These are phyloP conservation scores for Dendrolimus houi DNA, from an alignment of 2,888 invertebrate species.

Conservation along the genomic window DNA sequence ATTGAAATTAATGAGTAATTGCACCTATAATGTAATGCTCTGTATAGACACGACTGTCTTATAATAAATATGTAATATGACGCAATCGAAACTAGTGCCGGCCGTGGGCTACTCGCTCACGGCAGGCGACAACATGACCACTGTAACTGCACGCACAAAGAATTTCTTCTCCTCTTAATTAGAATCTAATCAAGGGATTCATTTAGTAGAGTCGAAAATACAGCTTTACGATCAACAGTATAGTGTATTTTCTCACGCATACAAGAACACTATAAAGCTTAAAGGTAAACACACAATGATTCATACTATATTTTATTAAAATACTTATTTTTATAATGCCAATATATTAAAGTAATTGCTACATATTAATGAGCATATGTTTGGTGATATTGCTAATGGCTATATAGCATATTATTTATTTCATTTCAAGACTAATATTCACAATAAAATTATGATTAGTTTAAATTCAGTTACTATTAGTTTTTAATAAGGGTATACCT, in stretches of 20 bases:
- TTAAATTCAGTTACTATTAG: too few relatives aligned
- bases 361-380: too few relatives aligned
- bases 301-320: too few relatives aligned
- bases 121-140: constrained; percentile 37
- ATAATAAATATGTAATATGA: constrained; percentile 17
- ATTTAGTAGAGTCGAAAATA: constrained; percentile 49
- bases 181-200: constrained; percentile 59
- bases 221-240: constrained; percentile 44
- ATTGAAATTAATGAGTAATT: background rate
- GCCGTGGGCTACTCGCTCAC: constrained; percentile 14
- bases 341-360: too few relatives aligned
- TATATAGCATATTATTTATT: too few relatives aligned
- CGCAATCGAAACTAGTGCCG: constrained; percentile 13
- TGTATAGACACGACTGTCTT: constrained; percentile 31
- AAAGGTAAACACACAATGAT: too few relatives aligned
- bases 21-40: constrained; percentile 36
- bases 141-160: constrained; percentile 30
- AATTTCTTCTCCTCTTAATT: constrained; percentile 58
- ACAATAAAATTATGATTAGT: too few relatives aligned
- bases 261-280: too few relatives aligned
- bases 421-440: too few relatives aligned
- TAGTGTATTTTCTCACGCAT: constrained; percentile 55
- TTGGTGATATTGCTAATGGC: too few relatives aligned
- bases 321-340: too few relatives aligned
- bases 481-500: too few relatives aligned